Evolutionary conservation across 2,797 vertebrate genomes (phyloP).

Genomic region (Philypnodon macrostomus): DNA sequence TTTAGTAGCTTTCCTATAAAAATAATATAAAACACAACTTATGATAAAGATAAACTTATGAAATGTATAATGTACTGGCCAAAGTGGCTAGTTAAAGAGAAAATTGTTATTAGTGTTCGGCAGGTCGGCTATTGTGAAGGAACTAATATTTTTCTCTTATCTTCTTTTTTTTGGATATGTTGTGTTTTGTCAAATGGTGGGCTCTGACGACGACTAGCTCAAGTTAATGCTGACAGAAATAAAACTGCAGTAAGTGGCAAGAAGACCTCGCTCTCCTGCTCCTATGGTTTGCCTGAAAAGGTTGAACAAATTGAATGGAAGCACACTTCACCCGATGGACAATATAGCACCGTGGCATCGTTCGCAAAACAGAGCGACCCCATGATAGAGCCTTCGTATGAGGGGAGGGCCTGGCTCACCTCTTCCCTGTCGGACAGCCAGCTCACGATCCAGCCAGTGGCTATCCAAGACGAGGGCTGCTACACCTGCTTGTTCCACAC

Average conservation of each 20-base stretch:
- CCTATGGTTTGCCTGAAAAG: slow-evolving; percentile 76
- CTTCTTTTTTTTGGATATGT: no score
- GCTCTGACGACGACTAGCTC: slow-evolving; percentile 48
- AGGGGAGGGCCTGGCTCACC: slow-evolving; percentile 68
- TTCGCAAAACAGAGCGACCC: slow-evolving; percentile 72
- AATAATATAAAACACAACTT: no score
- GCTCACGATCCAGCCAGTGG: slow-evolving; percentile 74
- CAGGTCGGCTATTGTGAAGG: no score
- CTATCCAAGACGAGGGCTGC: slow-evolving; percentile 76
- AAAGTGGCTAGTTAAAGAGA: no score
- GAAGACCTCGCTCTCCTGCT: slow-evolving; percentile 65
- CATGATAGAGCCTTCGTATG: slow-evolving; percentile 71
- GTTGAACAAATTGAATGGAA: slow-evolving; percentile 73
- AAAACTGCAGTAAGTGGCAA: slow-evolving; percentile 77
- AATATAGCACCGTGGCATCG: slow-evolving; percentile 64
- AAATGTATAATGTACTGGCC: no score
- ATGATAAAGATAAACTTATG: no score
- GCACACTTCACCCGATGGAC: slow-evolving; percentile 40
- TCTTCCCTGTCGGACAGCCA: slow-evolving; percentile 68
- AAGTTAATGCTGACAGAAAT: slow-evolving; percentile 60
- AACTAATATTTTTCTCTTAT: no score
- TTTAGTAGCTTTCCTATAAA: no score
- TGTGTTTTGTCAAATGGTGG: no score
- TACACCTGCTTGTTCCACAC: slow-evolving; percentile 76
- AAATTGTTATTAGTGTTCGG: no score